A percentile compares a stretch with the other conserved stretches of the same genome.
Evolutionary conservation across 2,888 invertebrate genomes (phyloP).

Genomic region (Flexamia atlantica): DNA sequence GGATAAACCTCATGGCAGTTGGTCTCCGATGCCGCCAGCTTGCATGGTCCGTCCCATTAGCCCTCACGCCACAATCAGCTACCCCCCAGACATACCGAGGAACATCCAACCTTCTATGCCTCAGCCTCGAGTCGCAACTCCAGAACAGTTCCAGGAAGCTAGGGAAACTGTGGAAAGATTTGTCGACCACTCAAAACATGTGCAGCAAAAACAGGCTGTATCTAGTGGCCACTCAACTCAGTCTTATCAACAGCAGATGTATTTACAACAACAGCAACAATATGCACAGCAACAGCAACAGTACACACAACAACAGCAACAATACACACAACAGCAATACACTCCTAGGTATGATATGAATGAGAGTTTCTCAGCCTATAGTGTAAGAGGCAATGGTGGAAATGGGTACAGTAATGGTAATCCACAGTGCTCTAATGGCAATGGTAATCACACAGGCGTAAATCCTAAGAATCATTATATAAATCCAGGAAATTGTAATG

Average conservation of each 20-base stretch:
- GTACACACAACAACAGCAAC: slow-evolving; percentile 32
- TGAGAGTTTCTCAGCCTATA: slow-evolving; percentile 34
- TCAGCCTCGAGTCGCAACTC: slow-evolving; percentile 67
- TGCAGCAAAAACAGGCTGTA: slow-evolving; percentile 16
- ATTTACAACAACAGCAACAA: neutral
- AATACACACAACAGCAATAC: slow-evolving; percentile 30
- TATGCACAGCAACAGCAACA: slow-evolving; percentile 17
- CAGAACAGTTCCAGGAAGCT: slow-evolving; percentile 62
- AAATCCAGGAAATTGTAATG: neutral
- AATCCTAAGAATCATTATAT: neutral
- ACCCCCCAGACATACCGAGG: slow-evolving; percentile 70
- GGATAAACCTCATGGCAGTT: slow-evolving; percentile 68
- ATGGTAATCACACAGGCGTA: neutral
- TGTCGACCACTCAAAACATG: slow-evolving; percentile 48
- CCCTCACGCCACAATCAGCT: slow-evolving; percentile 69
- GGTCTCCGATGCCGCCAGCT: slow-evolving; percentile 68
- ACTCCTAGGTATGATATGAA: slow-evolving; percentile 38
- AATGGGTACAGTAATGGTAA: neutral
- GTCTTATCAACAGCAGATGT: neutral
- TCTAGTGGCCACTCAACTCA: neutral
- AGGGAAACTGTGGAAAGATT: slow-evolving; percentile 62
- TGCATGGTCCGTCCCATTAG: slow-evolving; percentile 67
- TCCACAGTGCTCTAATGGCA: neutral
- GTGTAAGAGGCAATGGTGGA: slow-evolving; percentile 23
- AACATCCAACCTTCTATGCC: slow-evolving; percentile 61